Evolutionary conservation across 2,797 vertebrate genomes (phyloP).

Genomic region (Lepus townsendii): DNA sequence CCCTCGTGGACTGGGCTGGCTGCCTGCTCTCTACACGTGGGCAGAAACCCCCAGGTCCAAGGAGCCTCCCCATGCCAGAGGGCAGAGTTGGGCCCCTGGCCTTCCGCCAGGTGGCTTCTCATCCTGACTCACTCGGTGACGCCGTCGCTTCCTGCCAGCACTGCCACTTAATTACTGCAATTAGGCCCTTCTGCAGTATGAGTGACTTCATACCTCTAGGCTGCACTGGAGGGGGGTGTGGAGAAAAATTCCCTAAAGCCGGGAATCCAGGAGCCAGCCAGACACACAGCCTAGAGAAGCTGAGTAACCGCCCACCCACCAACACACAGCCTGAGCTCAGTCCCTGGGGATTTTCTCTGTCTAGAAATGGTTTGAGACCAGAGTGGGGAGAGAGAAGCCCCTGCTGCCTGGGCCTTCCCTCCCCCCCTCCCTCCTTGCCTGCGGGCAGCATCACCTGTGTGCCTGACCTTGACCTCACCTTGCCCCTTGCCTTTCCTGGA

Average conservation of each 20-base stretch:
- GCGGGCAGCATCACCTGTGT: background rate
- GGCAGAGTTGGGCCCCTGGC: constrained; percentile 52
- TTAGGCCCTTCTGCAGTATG: constrained; percentile 72
- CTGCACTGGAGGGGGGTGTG: background rate
- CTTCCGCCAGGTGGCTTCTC: constrained; percentile 71
- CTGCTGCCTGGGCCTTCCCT: background rate
- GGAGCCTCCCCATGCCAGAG: background rate
- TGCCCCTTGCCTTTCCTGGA: background rate
- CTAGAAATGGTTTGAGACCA: constrained; percentile 68
- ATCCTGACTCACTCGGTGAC: constrained; percentile 67
- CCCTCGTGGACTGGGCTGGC: too few species aligned
- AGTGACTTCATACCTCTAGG: constrained; percentile 76
- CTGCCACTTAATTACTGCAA: constrained; percentile 82
- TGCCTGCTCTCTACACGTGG: background rate
- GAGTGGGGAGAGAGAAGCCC: background rate
- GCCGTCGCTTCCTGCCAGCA: constrained; percentile 66
- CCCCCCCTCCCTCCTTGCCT: background rate
- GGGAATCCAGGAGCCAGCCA: constrained; percentile 51
- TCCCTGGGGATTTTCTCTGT: constrained; percentile 62
- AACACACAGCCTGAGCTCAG: background rate
- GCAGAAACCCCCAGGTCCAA: background rate
- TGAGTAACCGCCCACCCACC: background rate
- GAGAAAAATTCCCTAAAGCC: constrained; percentile 61
- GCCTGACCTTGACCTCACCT: constrained; percentile 73
- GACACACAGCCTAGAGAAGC: constrained; percentile 7